Base-by-base conservation (phyloP, 2,888 invertebrate species). In the Caenorhabditis angaria region DNA sequence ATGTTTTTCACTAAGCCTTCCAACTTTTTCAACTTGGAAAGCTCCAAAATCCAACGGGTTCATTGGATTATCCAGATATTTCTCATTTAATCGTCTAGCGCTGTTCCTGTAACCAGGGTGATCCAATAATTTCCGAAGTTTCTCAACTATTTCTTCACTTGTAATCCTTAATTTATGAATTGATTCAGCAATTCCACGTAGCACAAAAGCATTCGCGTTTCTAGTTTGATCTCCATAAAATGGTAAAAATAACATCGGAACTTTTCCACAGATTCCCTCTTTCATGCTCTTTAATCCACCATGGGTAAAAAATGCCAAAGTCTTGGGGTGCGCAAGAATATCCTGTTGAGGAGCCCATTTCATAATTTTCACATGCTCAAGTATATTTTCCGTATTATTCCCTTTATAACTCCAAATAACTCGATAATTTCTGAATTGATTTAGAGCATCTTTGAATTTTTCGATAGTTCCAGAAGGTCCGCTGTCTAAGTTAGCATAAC, bases 321-420 rank as follows among this genome's bases (percentile, higher is more conserved):
- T 82, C 29, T 77, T 78, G 50, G 64, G 68, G 59, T 80, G 80
- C 0, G 67, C 60, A 18, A 82, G 67, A 35, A 82, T 69, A 54
- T 80, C 82, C 47, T 77, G 77, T 64, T 82, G 82, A 0, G 82
- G 82, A 1, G 80, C 80, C 82, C 82, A 82, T 22, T 70, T 71
- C 14, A 67, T 57, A 2, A 77, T 20, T 29, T 65, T 68, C 3
- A 82, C 57, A 61, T 80, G 76, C 3, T 56, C 14, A 4, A 18
- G 4, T 28, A 27, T 48, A 24, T 58, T 58, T 47, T 22, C 12
- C 18, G 47, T 29, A n/a, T 72, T 71, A 47, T 74, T 65, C 24
- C 78, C 80, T 24, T 68, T 73, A 51, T 78, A 78, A 60, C 75
- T 77, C 80, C 81, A 82, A 18, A 82, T 80, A 27, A 82, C 66